Base-by-base conservation (phyloP, 1,140 invertebrate species). In the Hirudo medicinalis region DNA sequence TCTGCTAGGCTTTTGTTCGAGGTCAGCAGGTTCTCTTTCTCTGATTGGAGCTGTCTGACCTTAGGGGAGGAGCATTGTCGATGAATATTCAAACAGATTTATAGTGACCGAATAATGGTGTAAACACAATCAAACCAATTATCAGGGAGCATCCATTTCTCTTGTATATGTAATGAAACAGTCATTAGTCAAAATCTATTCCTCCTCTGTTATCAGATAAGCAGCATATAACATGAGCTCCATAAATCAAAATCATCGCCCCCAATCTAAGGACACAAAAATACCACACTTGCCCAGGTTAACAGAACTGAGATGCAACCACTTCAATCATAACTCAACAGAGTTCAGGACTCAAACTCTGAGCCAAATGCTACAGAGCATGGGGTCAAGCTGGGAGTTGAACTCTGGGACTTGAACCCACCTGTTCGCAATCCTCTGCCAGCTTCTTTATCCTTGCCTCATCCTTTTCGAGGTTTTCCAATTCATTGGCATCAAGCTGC, bases 1-100 rank as follows among this genome's bases (percentile, higher is more conserved):
- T 73, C 72, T 11, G 72, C 72, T 11, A 73, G n/a, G 68, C 72
- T 73, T 53, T 73, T 73, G 29, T 71, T 73, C 27, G 53, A 71
- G 22, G 72, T 60, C 11, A 71, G 29, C n/a, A 73, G 43, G 20
- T 22, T 73, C 5, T 73, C 72, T 63, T 73, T 73, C 54, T 73
- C 72, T 13, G 19, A 19, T 63, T 70, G 43, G 27, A 40, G 20
- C 29, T 27, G 32, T n/a, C 53, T 71, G n/a, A 73, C 57, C 72
- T 73, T 69, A 9, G 22, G 43, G 67, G 57, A 25, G 22, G 57
- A 63, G 22, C 19, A 13, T 8, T 13, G 22, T 63, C 17, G 57
- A 63, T 63, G 22, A 63, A 49, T 49, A 25, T 63, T 32, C 57
- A 60, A 15, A 60, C 15, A n/a, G 9, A 6, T 63, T 4, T 63